Conservation (phyloP, 2,113 vertebrate species). For the Sterrhoptilus dennistouni region DNA sequence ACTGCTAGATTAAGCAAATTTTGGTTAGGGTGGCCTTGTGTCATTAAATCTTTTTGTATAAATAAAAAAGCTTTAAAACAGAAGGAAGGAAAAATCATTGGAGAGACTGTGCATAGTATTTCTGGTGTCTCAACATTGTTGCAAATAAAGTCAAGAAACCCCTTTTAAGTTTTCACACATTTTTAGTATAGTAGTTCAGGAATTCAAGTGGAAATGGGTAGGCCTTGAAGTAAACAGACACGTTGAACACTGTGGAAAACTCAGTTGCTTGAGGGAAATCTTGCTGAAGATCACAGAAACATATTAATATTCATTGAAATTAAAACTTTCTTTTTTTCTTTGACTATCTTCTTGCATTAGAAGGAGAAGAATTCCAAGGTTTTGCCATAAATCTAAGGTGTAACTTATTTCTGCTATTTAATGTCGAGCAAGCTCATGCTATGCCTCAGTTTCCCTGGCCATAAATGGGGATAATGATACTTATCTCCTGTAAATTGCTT, state of each 20-base stretch:
- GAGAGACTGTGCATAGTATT: background rate
- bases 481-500: constrained; percentile 44
- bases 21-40: background rate
- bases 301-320: background rate
- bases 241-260: background rate
- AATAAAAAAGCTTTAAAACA: background rate
- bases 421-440: background rate
- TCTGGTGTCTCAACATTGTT: background rate
- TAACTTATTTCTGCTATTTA: background rate
- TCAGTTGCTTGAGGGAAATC: background rate
- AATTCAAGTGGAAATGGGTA: background rate
- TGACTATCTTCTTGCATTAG: background rate
- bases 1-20: background rate
- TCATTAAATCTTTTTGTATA: background rate
- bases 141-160: background rate
- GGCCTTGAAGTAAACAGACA: background rate
- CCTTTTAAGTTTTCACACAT: background rate
- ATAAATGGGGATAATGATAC: constrained; percentile 17
- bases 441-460: constrained; percentile 34
- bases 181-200: background rate
- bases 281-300: background rate
- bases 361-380: background rate
- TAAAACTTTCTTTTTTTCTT: background rate
- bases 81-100: background rate
- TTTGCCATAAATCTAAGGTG: background rate